phyloP scores from a whole-genome alignment of 2,888 invertebrate genomes.

The Ennomos quercinarius region DNA sequence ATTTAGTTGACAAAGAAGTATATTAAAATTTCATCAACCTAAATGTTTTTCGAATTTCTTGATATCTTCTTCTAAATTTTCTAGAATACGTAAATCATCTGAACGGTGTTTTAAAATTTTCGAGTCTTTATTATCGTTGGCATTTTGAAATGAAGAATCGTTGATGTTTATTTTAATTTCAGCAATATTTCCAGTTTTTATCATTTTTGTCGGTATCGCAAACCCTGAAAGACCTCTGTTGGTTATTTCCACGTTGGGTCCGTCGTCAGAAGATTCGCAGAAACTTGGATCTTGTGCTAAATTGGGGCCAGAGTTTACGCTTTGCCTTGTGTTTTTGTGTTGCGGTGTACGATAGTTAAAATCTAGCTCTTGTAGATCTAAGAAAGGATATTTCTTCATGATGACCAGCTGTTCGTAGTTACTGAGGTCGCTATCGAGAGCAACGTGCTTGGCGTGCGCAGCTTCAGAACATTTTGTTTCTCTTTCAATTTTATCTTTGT shows the following conservation, averaged over 20 bases:
- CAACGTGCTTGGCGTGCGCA: constrained; percentile 42
- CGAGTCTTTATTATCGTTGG: constrained; percentile 4
- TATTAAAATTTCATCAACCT: background rate
- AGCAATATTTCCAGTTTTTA: constrained; percentile 42
- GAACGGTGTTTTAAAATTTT: constrained; percentile 26
- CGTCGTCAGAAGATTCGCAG: constrained; percentile 61
- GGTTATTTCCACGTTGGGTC: constrained; percentile 69
- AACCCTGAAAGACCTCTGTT: constrained; percentile 76
- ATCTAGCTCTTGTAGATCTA: constrained; percentile 72
- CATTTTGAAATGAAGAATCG: background rate
- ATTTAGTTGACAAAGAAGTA: too few relatives aligned
- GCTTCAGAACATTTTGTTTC: constrained; percentile 30
- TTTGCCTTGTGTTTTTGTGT: constrained; percentile 61
- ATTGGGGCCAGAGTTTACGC: constrained; percentile 49
- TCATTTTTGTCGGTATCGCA: constrained; percentile 63
- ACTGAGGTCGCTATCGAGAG: constrained; percentile 59
- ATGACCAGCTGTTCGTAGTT: constrained; percentile 75
- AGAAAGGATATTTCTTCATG: constrained; percentile 77
- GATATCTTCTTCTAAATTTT: constrained; percentile 51
- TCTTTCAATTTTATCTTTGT: constrained; percentile 45
- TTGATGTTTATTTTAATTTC: constrained; percentile 35
- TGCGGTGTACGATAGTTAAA: constrained; percentile 58
- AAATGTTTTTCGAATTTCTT: constrained; percentile 41
- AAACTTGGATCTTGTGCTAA: constrained; percentile 57
- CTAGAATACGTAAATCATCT: constrained; percentile 26